phyloP scores from a whole-genome alignment of 1,140 invertebrate genomes.

The Drosophila suzukii region DNA sequence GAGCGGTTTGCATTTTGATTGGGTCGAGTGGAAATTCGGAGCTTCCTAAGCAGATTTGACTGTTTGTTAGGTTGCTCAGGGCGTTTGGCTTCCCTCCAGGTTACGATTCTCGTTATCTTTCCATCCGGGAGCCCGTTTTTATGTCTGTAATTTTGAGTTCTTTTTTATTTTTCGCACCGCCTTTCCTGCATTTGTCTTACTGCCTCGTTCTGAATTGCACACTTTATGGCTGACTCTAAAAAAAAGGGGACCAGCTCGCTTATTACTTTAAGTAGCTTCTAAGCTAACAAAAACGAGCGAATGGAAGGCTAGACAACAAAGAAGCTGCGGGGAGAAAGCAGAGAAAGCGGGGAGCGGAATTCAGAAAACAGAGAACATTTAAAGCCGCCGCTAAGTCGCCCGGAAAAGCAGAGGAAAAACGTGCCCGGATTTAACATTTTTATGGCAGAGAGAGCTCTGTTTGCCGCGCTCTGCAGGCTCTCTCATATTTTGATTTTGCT shows the following conservation, averaged over 20 bases:
- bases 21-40: constrained; percentile 18
- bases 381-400: constrained; percentile 62
- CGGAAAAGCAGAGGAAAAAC: constrained; percentile 20
- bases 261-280: constrained; percentile 39
- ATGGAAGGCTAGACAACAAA: constrained; percentile 30
- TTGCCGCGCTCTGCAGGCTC: neutral
- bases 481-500: neutral
- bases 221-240: constrained; percentile 41
- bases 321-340: constrained; percentile 21
- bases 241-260: constrained; percentile 23
- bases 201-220: constrained; percentile 22
- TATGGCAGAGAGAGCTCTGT: constrained; percentile 47
- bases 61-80: constrained; percentile 41
- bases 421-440: constrained; percentile 47
- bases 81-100: neutral
- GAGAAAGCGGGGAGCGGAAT: neutral
- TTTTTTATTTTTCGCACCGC: constrained; percentile 25
- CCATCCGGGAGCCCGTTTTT: constrained; percentile 13
- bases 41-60: constrained; percentile 55
- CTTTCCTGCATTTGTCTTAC: constrained; percentile 19
- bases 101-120: constrained; percentile 11
- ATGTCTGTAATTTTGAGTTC: constrained; percentile 27
- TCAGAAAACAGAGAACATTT: constrained; percentile 27
- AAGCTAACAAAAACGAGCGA: constrained; percentile 21
- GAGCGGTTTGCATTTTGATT: constrained; percentile 51